Evolutionary conservation across 2,113 vertebrate species (phyloP).

Genomic region (Mystacornis crossleyi): DNA sequence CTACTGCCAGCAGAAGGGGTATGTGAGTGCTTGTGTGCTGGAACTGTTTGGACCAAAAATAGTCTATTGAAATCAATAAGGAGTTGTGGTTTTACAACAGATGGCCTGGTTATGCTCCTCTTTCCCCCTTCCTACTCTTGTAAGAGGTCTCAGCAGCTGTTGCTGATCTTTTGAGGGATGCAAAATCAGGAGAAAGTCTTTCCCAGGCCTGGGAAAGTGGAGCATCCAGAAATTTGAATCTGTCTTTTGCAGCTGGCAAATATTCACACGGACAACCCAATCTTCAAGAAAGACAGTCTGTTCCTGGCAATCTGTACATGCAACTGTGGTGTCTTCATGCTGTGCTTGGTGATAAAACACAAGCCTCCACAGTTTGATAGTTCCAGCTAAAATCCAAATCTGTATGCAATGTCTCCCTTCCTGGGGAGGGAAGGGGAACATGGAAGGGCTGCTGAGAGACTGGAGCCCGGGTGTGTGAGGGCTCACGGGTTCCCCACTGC

Average conservation of each 20-base stretch:
- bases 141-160: neutral
- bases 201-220: neutral
- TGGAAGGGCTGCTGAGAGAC: fast-evolving
- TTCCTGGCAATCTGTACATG: neutral
- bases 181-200: neutral
- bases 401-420: neutral
- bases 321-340: neutral
- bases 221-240: neutral
- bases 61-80: neutral
- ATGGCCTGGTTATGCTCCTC: neutral
- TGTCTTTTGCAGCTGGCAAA: neutral
- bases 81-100: neutral
- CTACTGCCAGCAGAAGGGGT: neutral
- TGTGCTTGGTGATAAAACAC: neutral
- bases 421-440: neutral
- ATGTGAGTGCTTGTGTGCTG: neutral
- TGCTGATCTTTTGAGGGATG: neutral
- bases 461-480: neutral
- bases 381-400: neutral
- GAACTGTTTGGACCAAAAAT: neutral
- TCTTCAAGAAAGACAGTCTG: neutral
- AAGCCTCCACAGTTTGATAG: neutral
- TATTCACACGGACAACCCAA: neutral
- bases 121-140: neutral
- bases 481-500: fast-evolving